phyloP scores from a whole-genome alignment of 2,888 invertebrate species.

The Sarcophaga subvicina region DNA sequence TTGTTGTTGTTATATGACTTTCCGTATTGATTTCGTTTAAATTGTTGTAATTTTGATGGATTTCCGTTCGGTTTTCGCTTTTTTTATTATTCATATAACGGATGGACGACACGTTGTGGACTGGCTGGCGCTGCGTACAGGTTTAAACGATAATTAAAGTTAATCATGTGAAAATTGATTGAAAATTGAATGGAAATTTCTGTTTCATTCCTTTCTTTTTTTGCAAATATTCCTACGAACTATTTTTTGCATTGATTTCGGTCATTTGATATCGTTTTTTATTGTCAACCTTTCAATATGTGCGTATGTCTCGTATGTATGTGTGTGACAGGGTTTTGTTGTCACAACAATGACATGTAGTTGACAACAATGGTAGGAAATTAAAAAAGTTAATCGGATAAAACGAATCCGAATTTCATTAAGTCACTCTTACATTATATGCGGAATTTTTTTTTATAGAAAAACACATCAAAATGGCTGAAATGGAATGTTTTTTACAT shows the following conservation, averaged over 20 bases:
- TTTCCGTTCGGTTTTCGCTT: conserved; percentile 73
- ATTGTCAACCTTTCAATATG: neutral
- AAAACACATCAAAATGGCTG: neutral
- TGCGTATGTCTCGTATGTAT: neutral
- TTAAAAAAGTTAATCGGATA: conserved; percentile 66
- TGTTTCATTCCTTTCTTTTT: neutral
- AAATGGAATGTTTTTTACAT: too few species aligned
- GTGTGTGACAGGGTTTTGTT: conserved; percentile 59
- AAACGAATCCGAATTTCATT: conserved; percentile 35
- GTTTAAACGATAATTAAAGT: conserved; percentile 76
- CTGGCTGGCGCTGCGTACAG: conserved; percentile 20
- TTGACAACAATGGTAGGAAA: conserved; percentile 56
- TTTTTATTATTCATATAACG: conserved; percentile 32
- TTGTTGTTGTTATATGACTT: conserved; percentile 45
- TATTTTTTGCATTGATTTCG: conserved; percentile 34
- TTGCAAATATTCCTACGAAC: neutral
- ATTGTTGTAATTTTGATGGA: conserved; percentile 77
- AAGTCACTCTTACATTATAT: conserved; percentile 5
- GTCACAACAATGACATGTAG: conserved; percentile 33
- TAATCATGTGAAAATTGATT: conserved; percentile 74
- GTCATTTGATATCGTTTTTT: conserved; percentile 8
- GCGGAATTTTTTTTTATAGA: neutral
- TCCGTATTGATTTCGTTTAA: conserved; percentile 73
- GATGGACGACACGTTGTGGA: conserved; percentile 61
- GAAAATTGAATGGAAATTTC: too few species aligned